Evolutionary conservation across 2,888 invertebrate genomes (phyloP), one percentile per base, ranked within the genome.

Genomic region (Spatulosminthurus flaviceps): DNA sequence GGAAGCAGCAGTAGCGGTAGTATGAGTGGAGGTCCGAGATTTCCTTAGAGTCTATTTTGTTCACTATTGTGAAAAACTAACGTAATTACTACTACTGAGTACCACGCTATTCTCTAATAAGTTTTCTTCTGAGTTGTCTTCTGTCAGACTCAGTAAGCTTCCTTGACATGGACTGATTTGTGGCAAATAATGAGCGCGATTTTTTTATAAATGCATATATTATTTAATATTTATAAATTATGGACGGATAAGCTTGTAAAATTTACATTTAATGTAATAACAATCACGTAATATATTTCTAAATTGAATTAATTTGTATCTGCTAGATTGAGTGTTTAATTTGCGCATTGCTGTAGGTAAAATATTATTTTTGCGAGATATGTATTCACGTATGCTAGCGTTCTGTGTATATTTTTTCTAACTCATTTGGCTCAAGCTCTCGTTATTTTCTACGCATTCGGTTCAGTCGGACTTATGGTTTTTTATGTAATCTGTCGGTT

Each of bases 1-100:
- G 78, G 66, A 28, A 72, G 72, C 26, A 71, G 73, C 2, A 78
- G 78, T 66, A 78, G 78, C 73, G 72, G 78, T 41, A 78, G 78
- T 24, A 73, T 41, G 19, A 28, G 42, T n/a, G 61, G 75, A 13
- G 75, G 75, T 1, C 75, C 34, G 28, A 64, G 66, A n/a, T 66
- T 75, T 75, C 51, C 72, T 16, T 73, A 51, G 42, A 28, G 28
- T 29, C 16, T 64, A 21, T 51, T 13, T 51, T n/a, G n/a, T 19
- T 51, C 1, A 2, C 51, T 9, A 51, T 51, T 1, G 9, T 13
- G 51, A 51, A n/a, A 19, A 51, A 19, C 51, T 51, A 51, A 4
- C 34, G 9, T 34, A 34, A 34, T 9, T 34, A 34, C 34, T 9
- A 34, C 34, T 34, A 34, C 34, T 9, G 4, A 34, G 9, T 34